Base-by-base conservation (phyloP, 2,888 invertebrate genomes). In the Watsonalla binaria region DNA sequence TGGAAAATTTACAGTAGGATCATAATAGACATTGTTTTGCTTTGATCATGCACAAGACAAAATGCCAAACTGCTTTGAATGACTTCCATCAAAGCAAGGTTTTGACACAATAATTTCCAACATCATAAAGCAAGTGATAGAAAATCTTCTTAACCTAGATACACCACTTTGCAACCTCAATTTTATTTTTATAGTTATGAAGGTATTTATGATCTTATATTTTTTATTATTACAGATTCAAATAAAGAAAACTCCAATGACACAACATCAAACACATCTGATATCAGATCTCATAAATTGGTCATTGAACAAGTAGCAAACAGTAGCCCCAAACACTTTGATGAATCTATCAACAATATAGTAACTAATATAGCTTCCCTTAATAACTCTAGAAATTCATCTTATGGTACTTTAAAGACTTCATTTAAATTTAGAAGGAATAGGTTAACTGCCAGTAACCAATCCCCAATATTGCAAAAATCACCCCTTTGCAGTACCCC, bases 401-500 rank as follows among this genome's bases (percentile, higher is more conserved):
- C 62, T 4, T 65, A 66, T 53, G 65, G 65, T 42, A 72, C 71
- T 24, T 54, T 63, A 15, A 72, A 63, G 45, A 70, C 68, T 55
- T 63, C 61, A 45, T 58, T 59, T 42, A 70, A 58, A 46, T 54
- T 46, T 53, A 61, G 64, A 46, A 72, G 62, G 54, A 69, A 72
- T 59, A 76, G 73, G 68, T 56, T 78, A 51, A 74, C 73, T 34
- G 72, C 58, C 47, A 76, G 71, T 65, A 56, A 67, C 51, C 63
- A 74, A 48, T 74, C 76, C 45, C 74, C 79, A 45, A 55, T 69
- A 6, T 48, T 68, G 47, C 70, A 71, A 56, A 75, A 67, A 51
- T 86, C 87, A 1, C 86, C 86, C 42, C 63, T 84, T 35, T 83
- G 85, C 60, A 90, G 90, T 66, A 90, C 90, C 45, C 90, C 90